Evolutionary conservation across 1,140 invertebrate genomes (phyloP), one percentile per base, ranked within the genome.

Genomic region (Parasteatoda tepidariorum): DNA sequence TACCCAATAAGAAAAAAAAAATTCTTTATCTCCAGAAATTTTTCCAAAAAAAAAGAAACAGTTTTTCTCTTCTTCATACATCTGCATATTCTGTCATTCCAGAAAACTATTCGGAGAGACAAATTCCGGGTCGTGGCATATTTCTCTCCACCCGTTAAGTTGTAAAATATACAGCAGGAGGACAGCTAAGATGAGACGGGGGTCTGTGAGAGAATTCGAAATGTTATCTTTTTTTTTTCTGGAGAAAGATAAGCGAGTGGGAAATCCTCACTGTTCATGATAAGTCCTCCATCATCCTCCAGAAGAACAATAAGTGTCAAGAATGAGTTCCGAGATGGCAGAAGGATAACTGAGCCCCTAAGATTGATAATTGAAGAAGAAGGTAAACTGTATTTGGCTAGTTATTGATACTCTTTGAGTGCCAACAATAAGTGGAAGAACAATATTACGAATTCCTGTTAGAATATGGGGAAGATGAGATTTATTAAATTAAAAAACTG

Each of bases 291-390:
- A 68, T 68, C 66, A 68, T 68, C 66, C 22, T 3, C 31, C 7
- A 68, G 66, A 68, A 68, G 66, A 68, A 68, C 66, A 68, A 68
- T 68, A 68, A 68, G 66, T 68, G 66, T 68, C 66, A 68, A 18
- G 66, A 68, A 68, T 68, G 66, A 68, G 66, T 38, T 68, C 66
- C 41, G 31, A 68, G 38, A 68, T 68, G 66, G 66, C 66, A 68
- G 34, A 18, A 34, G 38, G 66, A 68, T 68, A n/a, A n/a, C n/a
- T 24, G 66, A 22, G 33, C 38, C 33, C 34, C 26, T 34, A 22
- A 68, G 66, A 68, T 68, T 68, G 38, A 68, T 68, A 41, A 68
- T 68, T 68, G 34, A 68, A 34, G n/a, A 18, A n/a, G 4, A 48
- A 48, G 33, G 34, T 33, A 38, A 24, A 41, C 9, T 34, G 41